Conservation (phyloP, 2,113 vertebrate genomes). For the Mesocricetus auratus region DNA sequence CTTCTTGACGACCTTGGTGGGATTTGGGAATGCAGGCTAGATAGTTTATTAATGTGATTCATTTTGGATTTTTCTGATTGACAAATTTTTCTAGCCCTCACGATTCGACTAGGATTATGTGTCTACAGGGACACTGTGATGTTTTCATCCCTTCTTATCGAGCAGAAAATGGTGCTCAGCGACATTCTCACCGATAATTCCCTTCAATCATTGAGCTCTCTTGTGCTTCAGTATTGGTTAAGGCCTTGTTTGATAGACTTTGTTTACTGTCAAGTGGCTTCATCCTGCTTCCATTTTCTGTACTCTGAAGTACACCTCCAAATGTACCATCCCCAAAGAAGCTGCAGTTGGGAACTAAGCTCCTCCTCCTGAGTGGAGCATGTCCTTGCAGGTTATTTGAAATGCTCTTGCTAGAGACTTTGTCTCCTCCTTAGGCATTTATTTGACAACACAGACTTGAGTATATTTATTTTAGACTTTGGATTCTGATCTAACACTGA, state of each 20-base stretch:
- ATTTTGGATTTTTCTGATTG: not conserved
- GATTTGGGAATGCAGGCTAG: not conserved
- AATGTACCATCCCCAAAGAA: not conserved
- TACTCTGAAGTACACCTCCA: not conserved
- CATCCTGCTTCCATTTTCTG: not conserved
- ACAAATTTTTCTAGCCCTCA: not conserved
- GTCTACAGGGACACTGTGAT: no score
- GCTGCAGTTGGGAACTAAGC: not conserved
- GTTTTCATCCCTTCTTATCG: not conserved
- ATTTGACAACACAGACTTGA: not conserved
- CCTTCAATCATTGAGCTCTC: not conserved
- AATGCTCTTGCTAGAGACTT: not conserved
- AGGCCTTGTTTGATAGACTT: not conserved
- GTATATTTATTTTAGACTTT: conserved; percentile 8
- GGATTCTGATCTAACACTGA: not conserved
- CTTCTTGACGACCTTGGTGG: not conserved
- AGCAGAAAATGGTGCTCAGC: not conserved
- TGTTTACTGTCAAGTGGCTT: not conserved
- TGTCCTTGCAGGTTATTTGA: not conserved
- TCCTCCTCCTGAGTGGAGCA: not conserved
- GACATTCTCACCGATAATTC: not conserved
- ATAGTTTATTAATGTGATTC: not conserved
- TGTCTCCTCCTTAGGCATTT: not conserved
- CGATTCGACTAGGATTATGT: not conserved
- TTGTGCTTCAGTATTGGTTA: not conserved